A percentile compares a stretch with the other conserved stretches of the same genome.
phyloP scores from a whole-genome alignment of 1,140 invertebrate species.

The Calosoma granatense region DNA sequence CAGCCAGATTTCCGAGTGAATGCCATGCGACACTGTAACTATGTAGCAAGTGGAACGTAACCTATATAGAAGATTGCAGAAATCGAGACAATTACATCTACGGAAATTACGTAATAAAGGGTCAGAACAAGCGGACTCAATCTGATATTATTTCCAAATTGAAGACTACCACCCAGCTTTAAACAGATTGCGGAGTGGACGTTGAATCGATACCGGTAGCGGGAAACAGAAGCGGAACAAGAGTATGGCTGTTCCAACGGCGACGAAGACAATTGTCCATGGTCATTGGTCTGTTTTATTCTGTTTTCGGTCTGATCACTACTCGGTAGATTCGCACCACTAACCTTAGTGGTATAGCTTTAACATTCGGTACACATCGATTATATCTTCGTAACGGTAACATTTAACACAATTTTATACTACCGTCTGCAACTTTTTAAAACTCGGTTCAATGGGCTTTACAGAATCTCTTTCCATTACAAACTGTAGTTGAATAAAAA shows the following conservation, averaged over 20 bases:
- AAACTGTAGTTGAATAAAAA: no score
- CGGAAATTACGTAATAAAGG: constrained; percentile 8
- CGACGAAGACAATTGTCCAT: neutral
- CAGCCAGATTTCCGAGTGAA: neutral
- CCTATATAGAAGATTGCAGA: constrained; percentile 1
- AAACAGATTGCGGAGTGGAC: constrained; percentile 1
- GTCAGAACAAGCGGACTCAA: constrained; percentile 2
- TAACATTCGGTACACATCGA: no score
- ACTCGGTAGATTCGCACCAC: no score
- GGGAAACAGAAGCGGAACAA: neutral
- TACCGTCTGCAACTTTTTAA: no score
- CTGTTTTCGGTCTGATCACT: no score
- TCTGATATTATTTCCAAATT: constrained; percentile 8
- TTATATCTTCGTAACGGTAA: no score
- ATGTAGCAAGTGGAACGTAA: neutral
- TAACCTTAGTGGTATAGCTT: no score
- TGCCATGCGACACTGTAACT: neutral
- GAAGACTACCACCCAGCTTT: neutral
- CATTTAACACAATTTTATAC: no score
- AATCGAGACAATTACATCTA: constrained; percentile 8
- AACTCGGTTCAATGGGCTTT: no score
- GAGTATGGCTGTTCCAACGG: neutral
- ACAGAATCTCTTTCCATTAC: no score
- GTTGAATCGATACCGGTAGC: neutral
- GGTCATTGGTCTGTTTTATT: no score